Percentiles rank a stretch among this genome's conserved stretches.
phyloP scores from a whole-genome alignment of 1,140 invertebrate species.

The Halesus radiatus region DNA sequence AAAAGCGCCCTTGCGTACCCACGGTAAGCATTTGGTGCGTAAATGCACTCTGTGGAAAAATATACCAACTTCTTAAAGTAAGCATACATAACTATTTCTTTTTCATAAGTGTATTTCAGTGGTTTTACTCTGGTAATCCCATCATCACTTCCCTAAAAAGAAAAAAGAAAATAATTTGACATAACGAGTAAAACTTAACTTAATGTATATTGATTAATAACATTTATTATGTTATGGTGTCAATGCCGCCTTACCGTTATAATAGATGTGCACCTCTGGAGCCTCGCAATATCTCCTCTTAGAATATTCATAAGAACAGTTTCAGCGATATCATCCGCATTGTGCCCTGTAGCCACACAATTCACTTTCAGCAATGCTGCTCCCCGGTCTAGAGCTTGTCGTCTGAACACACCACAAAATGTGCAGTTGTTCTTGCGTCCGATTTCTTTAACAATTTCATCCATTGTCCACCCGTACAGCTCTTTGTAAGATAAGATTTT shows the following conservation, averaged over 20 bases:
- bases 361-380: conserved; percentile 89
- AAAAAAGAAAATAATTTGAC: conserved; percentile 12
- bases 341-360: conserved; percentile 98
- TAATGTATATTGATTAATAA: neutral
- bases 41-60: conserved; percentile 99
- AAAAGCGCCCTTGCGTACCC: conserved; percentile 93
- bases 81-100: conserved; percentile 99
- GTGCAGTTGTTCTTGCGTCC: conserved; percentile 99
- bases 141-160: conserved; percentile 83
- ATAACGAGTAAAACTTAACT: neutral
- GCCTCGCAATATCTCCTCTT: conserved; percentile 94
- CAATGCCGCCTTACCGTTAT: conserved; percentile 77
- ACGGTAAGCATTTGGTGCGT: conserved; percentile 98
- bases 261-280: conserved; percentile 92
- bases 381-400: conserved; percentile 96
- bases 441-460: conserved; percentile 95
- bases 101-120: conserved; percentile 98
- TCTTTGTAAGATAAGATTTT: conserved; percentile 99
- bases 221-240: neutral
- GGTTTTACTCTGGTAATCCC: conserved; percentile 95
- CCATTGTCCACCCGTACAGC: conserved; percentile 99
- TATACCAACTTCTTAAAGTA: conserved; percentile 98
- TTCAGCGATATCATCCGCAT: conserved; percentile 99
- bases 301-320: conserved; percentile 99
- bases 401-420: conserved; percentile 97